Percentiles rank a stretch among this genome's conserved stretches.
Evolutionary conservation across 2,113 vertebrate genomes (phyloP).

Genomic region (Antechinus stuartii): DNA sequence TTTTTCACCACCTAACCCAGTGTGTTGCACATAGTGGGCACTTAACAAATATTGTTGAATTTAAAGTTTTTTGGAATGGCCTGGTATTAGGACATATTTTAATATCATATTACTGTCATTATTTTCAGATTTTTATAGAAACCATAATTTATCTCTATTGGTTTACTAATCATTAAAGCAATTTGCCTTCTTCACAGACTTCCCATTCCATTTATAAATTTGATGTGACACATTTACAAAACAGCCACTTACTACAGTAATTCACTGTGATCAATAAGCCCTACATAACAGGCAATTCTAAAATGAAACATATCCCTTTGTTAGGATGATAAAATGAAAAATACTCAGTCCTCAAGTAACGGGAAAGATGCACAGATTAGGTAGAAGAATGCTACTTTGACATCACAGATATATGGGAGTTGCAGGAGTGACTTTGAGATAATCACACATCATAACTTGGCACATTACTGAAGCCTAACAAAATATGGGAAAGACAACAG

Average conservation of each 20-base stretch:
- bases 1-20: not conserved
- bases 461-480: not conserved
- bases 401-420: not conserved
- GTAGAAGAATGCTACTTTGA: constrained; percentile 8
- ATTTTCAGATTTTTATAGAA: not conserved
- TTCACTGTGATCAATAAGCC: not conserved
- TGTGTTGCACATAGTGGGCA: not conserved
- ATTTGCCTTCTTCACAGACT: not conserved
- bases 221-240: not conserved
- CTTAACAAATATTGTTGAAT: not conserved
- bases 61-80: not conserved
- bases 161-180: not conserved
- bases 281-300: not conserved
- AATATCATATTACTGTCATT: not conserved
- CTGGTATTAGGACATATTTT: not conserved
- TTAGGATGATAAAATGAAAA: not conserved
- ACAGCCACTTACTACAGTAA: not conserved
- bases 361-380: not conserved
- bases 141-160: not conserved
- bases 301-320: not conserved
- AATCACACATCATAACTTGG: not conserved
- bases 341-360: not conserved
- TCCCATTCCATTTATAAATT: not conserved
- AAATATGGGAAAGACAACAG: not conserved
- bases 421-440: not conserved